Evolutionary conservation across 1,140 invertebrate genomes (phyloP).

Genomic region (Andrena cerasifolii): DNA sequence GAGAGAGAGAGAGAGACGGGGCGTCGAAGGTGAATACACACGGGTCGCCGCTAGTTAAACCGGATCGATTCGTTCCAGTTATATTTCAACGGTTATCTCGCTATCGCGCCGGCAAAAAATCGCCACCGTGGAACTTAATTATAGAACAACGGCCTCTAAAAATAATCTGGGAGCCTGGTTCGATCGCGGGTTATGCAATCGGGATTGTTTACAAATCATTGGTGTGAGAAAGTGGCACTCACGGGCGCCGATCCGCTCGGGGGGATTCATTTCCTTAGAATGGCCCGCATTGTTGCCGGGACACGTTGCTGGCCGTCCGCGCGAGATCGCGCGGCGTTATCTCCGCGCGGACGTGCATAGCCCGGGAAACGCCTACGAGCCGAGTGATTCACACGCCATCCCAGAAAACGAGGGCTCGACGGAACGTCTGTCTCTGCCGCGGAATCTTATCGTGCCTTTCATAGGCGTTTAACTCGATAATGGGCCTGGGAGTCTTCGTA

Average conservation of each 20-base stretch:
- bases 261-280: constrained; percentile 59
- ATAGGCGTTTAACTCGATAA: not conserved
- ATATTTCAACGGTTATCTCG: too few species aligned
- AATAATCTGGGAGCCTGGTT: not conserved
- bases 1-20: not conserved
- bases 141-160: not conserved
- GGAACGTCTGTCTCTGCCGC: not conserved
- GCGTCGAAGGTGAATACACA: not conserved
- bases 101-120: too few species aligned
- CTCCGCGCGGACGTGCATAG: not conserved
- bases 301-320: constrained; percentile 19
- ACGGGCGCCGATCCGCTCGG: constrained; percentile 28
- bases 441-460: constrained; percentile 28
- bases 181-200: not conserved
- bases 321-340: constrained; percentile 22
- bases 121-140: not conserved
- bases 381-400: constrained; percentile 56
- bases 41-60: not conserved
- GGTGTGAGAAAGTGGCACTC: constrained; percentile 7
- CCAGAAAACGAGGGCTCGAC: constrained; percentile 43
- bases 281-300: constrained; percentile 31
- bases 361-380: constrained; percentile 51
- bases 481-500: not conserved
- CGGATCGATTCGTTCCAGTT: constrained; percentile 12
- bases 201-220: constrained; percentile 23